Conservation (phyloP, 2,113 vertebrate genomes). For the Lampris incognitus region DNA sequence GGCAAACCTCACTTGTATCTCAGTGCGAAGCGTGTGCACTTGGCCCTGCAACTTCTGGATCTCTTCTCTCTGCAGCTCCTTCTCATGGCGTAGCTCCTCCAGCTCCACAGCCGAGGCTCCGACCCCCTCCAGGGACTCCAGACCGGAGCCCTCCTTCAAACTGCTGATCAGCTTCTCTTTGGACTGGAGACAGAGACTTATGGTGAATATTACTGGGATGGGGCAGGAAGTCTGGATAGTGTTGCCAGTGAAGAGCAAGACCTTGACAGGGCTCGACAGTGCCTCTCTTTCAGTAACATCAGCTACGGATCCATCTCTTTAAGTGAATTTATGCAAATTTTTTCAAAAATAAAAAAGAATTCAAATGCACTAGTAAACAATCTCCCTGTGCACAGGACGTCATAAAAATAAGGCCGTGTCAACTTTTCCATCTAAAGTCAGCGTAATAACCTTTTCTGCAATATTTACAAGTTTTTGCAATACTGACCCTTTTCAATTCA, state of each 20-base stretch:
- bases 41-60: conserved; percentile 92
- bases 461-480: no score
- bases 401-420: no score
- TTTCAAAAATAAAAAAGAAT: no score
- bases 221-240: no score
- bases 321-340: no score
- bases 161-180: conserved; percentile 99
- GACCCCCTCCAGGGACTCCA: conserved; percentile 89
- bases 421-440: no score
- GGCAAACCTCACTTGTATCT: conserved; percentile 85
- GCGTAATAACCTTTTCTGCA: no score
- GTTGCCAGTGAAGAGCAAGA: no score
- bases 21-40: conserved; percentile 87
- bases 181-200: conserved; percentile 81
- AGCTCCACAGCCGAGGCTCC: conserved; percentile 86
- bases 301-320: no score
- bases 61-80: conserved; percentile 92
- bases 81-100: conserved; percentile 94
- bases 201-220: not conserved
- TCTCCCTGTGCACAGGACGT: no score
- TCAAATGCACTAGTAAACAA: no score
- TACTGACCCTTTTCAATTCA: no score
- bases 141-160: conserved; percentile 96
- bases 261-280: not conserved
- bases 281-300: not conserved